Conservation (phyloP, 2,888 invertebrate species). For the Metallyticus violacea region DNA sequence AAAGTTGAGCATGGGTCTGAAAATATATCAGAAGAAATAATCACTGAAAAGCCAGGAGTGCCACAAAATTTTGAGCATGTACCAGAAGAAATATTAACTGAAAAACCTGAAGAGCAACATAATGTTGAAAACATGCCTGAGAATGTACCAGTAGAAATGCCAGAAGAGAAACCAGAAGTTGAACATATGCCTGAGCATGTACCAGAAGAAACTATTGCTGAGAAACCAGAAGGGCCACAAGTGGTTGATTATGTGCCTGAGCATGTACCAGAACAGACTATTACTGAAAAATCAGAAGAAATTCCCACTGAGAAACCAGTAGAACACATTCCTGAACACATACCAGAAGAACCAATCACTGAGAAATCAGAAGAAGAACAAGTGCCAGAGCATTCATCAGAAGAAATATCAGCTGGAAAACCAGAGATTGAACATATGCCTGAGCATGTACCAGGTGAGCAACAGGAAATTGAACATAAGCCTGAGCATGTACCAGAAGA, state of each 20-base stretch:
- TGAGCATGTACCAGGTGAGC: not conserved
- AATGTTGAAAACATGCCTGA: not conserved
- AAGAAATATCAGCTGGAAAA: not conserved
- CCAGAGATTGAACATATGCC: not conserved
- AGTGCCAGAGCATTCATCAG: not conserved
- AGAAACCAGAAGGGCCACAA: not conserved
- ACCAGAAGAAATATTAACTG: not conserved
- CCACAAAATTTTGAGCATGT: not conserved
- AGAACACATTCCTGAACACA: not conserved
- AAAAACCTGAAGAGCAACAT: constrained; percentile 10
- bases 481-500: not conserved
- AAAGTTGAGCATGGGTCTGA: constrained; percentile 18
- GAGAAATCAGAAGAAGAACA: not conserved
- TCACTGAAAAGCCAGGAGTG: constrained; percentile 33
- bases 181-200: constrained; percentile 3
- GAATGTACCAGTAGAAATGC: not conserved
- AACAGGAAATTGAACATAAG: not conserved
- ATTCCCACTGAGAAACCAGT: constrained; percentile 3
- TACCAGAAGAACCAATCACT: not conserved
- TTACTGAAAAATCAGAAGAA: constrained; percentile 24
- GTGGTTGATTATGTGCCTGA: not conserved
- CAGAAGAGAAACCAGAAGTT: not conserved
- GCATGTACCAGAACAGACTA: not conserved
- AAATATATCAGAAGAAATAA: not conserved
- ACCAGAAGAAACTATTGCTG: constrained; percentile 23